Evolutionary conservation across 2,888 invertebrate genomes (phyloP).

Genomic region (Scaptomyza reducta): DNA sequence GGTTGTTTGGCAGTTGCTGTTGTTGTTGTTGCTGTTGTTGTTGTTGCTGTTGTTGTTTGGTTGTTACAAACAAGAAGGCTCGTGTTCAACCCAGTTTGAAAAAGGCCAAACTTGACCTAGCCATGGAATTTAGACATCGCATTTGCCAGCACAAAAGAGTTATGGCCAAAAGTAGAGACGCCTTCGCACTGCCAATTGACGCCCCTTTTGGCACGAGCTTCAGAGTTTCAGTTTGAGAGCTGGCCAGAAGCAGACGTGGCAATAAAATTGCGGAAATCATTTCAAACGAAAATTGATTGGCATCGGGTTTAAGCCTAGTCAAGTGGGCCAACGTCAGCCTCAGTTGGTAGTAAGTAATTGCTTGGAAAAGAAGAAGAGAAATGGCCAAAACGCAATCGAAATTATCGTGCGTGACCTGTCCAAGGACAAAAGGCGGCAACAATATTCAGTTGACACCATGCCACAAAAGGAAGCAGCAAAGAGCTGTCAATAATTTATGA

Average conservation of each 20-base stretch:
- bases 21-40: background rate
- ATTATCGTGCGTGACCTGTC: conserved; percentile 51
- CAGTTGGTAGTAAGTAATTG: conserved; percentile 40
- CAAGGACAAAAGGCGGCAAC: conserved; percentile 40
- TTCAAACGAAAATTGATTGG: conserved; percentile 79
- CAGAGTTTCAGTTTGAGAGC: no score
- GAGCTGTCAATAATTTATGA: conserved; percentile 54
- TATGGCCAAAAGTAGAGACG: conserved; percentile 56
- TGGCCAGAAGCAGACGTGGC: no score
- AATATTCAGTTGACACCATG: conserved; percentile 50
- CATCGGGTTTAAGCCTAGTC: conserved; percentile 45
- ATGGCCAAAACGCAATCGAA: conserved; percentile 20
- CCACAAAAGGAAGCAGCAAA: conserved; percentile 1
- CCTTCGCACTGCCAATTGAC: conserved; percentile 30
- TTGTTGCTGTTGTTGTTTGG: background rate
- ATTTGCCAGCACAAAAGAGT: conserved; percentile 57
- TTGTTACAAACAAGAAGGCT: conserved; percentile 52
- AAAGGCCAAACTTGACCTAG: conserved; percentile 77
- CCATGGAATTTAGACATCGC: conserved; percentile 77
- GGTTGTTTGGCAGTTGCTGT: conserved; percentile 4
- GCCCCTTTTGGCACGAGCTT: conserved; percentile 72
- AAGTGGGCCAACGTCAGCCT: conserved; percentile 26
- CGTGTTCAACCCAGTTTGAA: conserved; percentile 77
- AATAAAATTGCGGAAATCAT: conserved; percentile 81
- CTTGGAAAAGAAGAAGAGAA: conserved; percentile 6